Evolutionary conservation across 2,113 vertebrate species (phyloP).

Genomic region (Nannobrachium achirus): DNA sequence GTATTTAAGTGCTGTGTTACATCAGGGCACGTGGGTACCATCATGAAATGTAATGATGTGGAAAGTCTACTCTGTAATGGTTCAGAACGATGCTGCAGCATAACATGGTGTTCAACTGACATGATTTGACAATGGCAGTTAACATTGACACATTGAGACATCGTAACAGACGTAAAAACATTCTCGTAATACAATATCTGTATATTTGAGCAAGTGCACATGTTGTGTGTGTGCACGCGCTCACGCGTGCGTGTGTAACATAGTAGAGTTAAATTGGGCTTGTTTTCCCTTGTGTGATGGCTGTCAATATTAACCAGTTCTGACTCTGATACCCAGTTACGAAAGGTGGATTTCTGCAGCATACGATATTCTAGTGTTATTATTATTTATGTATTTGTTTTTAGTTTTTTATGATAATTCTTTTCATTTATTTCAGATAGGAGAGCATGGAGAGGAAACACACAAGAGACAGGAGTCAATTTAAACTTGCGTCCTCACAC

Average conservation of each 20-base stretch:
- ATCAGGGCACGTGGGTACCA: not conserved
- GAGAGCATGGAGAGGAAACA: too few species aligned
- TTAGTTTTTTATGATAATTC: too few species aligned
- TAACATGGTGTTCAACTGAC: too few species aligned
- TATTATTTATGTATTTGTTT: too few species aligned
- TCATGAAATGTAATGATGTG: not conserved
- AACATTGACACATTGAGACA: not conserved
- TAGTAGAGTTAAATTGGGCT: conserved; percentile 25
- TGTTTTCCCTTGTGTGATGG: conserved; percentile 7
- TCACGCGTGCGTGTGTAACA: not conserved
- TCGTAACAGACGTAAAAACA: not conserved
- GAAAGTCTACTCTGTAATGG: too few species aligned
- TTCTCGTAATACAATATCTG: not conserved
- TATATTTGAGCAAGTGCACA: too few species aligned
- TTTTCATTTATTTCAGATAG: too few species aligned
- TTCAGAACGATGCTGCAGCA: too few species aligned
- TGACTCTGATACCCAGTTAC: conserved; percentile 1
- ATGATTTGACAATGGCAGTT: not conserved
- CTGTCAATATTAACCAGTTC: not conserved
- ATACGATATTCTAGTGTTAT: not conserved
- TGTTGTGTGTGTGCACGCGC: too few species aligned
- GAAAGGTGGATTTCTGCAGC: not conserved
- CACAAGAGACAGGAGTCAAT: too few species aligned
- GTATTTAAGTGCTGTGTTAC: not conserved
- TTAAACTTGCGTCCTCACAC: too few species aligned